Conservation (phyloP, 1,140 invertebrate genomes). For the Ditylenchus dipsaci region DNA sequence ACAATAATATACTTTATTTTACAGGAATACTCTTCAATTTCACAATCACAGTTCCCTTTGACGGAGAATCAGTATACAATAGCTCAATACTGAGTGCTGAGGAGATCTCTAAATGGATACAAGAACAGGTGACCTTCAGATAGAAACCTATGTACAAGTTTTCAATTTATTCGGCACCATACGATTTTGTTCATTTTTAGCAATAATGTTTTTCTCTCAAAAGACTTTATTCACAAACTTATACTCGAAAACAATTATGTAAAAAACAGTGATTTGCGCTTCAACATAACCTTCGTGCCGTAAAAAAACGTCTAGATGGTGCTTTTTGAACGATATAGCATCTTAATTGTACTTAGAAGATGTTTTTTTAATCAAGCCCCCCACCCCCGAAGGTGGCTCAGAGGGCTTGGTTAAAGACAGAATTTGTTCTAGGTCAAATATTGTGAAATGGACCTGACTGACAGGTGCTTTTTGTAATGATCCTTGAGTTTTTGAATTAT, state of each 20-base stretch:
- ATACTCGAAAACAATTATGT: too few species aligned
- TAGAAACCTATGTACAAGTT: slow-evolving; percentile 5
- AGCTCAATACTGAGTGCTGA: slow-evolving; percentile 20
- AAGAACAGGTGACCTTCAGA: slow-evolving; percentile 16
- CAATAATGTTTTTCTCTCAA: too few species aligned
- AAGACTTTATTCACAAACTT: too few species aligned
- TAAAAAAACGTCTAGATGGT: too few species aligned
- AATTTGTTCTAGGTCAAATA: background rate
- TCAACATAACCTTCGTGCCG: too few species aligned
- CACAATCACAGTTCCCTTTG: slow-evolving; percentile 25
- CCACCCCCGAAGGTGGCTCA: too few species aligned
- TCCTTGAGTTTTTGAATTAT: background rate
- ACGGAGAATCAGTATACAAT: slow-evolving; percentile 5
- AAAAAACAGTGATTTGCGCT: too few species aligned
- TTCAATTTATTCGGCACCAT: too few species aligned
- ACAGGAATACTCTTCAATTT: slow-evolving; percentile 33
- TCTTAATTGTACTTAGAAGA: too few species aligned
- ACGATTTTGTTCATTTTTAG: background rate
- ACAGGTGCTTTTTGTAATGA: background rate
- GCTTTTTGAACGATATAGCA: too few species aligned
- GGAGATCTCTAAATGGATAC: slow-evolving; percentile 20
- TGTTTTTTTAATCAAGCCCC: too few species aligned
- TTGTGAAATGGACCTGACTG: background rate
- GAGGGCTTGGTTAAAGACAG: too few species aligned
- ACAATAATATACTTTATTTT: background rate